phyloP scores from a whole-genome alignment of 2,797 vertebrate genomes.

The Benthosema pterotum region DNA sequence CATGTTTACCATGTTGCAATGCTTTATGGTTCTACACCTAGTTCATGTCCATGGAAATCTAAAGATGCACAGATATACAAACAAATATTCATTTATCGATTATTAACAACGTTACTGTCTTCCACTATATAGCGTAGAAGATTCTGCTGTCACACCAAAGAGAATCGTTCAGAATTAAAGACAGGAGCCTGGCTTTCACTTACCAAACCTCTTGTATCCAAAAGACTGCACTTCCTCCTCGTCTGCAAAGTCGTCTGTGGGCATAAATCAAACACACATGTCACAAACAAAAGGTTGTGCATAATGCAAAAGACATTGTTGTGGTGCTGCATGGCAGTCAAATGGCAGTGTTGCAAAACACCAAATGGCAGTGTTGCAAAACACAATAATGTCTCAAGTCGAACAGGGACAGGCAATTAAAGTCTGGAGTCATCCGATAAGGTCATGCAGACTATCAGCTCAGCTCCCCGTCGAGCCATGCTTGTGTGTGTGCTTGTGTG shows the following conservation, averaged over 20 bases:
- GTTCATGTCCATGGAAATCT: no score
- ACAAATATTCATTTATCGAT: no score
- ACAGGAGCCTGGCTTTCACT: conserved; percentile 69
- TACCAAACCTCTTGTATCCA: conserved; percentile 97
- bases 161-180: conserved; percentile 16
- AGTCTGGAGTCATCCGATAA: conserved; percentile 15
- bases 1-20: no score
- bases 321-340: no score
- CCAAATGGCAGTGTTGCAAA: neutral
- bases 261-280: conserved; percentile 70
- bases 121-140: no score
- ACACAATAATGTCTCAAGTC: conserved; percentile 1
- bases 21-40: no score
- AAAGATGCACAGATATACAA: no score
- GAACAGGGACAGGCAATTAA: conserved; percentile 11
- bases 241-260: conserved; percentile 93
- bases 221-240: conserved; percentile 98
- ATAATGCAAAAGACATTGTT: conserved; percentile 15
- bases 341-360: neutral
- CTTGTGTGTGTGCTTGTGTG: conserved; percentile 4
- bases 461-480: no score
- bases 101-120: no score
- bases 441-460: no score
- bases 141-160: no score
- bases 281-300: conserved; percentile 29